Evolutionary conservation across 2,113 vertebrate genomes (phyloP), one percentile per base, ranked within the genome.

Genomic region (Cochlearius cochlearius): DNA sequence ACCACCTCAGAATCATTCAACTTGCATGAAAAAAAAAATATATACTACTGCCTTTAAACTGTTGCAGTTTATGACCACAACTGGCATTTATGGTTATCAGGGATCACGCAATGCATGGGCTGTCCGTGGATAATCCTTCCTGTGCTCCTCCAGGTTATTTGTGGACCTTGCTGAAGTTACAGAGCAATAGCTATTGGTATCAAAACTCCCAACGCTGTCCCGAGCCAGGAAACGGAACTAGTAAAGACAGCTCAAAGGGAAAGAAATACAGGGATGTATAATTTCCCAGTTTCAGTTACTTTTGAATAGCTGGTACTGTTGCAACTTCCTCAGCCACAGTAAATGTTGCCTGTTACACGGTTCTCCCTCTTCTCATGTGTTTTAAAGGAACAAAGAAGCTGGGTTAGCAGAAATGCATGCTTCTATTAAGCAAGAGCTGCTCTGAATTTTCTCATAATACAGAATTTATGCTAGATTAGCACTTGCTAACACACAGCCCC

Each of bases 191-290:
- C 49, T 26, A 3, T 9, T 5, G 10, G 10, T 56, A 47, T 30
- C 56, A 63, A 82, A 82, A 56, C 30, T 83, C 30, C n/a, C 27
- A 53, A 29, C 9, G 7, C 15, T 8, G 2, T 17, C 17, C 38
- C 6, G 3, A 71, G 11, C 5, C 32, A 50, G 2, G 6, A 25
- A 76, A 62, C 0, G 2, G 5, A 19, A 22, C 25, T 41, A 45
- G 20, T 2, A 38, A 64, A 45, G 59, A 38, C 38, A 77, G 64
- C 15, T 43, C 15, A 15, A 43, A 43, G 16, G 19, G 23, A 81
- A 69, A 63, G n/a, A 64, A 76, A 52, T 43, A 38, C 0, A 38
- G 23, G 23, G n/a, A 49, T 11, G 43, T 34, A 19, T 18, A 5
- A 43, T 29, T 79, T 64, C 36, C 14, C 39, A 34, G 34, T 60